Evolutionary conservation across 2,888 invertebrate species (phyloP).

Genomic region (Buathra laborator): DNA sequence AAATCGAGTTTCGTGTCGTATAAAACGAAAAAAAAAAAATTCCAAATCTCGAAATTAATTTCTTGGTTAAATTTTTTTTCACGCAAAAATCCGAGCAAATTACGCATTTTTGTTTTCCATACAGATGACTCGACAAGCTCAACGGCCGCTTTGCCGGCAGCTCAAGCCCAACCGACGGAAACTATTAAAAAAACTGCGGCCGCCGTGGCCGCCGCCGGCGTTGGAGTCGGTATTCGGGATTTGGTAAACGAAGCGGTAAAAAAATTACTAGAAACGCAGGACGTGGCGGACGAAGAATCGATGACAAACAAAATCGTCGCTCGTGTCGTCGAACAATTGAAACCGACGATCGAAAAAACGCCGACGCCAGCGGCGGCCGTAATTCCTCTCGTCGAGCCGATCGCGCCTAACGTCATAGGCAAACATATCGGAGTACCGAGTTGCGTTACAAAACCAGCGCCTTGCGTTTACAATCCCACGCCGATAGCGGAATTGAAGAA

Average conservation of each 20-base stretch:
- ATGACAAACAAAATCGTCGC: conserved; percentile 86
- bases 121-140: conserved; percentile 76
- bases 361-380: conserved; percentile 58
- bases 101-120: conserved; percentile 13
- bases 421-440: conserved; percentile 77
- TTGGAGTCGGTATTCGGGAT: conserved; percentile 86
- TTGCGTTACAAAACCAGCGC: conserved; percentile 75
- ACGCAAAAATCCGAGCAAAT: not conserved
- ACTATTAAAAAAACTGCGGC: conserved; percentile 71
- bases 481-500: conserved; percentile 88
- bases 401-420: conserved; percentile 58
- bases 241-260: conserved; percentile 88
- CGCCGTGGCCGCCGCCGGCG: conserved; percentile 57
- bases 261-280: conserved; percentile 87
- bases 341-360: conserved; percentile 80
- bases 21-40: not conserved
- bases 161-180: conserved; percentile 69
- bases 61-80: not conserved
- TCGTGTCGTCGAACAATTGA: conserved; percentile 86
- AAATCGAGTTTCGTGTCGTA: no score
- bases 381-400: conserved; percentile 30
- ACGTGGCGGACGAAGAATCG: conserved; percentile 84
- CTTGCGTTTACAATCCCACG: conserved; percentile 88
- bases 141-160: conserved; percentile 64
- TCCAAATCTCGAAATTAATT: not conserved